Evolutionary conservation across 1,140 invertebrate genomes (phyloP), one percentile per base, ranked within the genome.

Genomic region (Sinonovacula constricta): DNA sequence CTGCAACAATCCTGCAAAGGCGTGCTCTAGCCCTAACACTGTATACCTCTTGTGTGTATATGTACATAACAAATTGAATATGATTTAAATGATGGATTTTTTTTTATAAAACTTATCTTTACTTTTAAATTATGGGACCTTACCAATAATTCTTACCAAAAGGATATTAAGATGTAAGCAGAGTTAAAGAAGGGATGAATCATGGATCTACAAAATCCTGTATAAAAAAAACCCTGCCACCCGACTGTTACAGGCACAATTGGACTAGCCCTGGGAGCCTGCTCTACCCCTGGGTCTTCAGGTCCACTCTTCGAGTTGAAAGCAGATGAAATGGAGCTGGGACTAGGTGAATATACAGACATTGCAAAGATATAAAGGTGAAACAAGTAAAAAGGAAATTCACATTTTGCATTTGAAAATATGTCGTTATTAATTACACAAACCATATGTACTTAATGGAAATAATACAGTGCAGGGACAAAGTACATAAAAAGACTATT

Each of bases 311-410:
- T 96, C 84, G 91, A 93, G 24, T 90, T 97, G 33, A 90, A 91
- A 10, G 65, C 90, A 0, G 94, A 94, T 85, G 93, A 95, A 88
- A 93, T 97, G 89, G 96, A 97, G 91, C 90, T 97, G 10, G 96
- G 96, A 0, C 92, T 96, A 28, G 96, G 96, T 63, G 93, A 85
- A 72, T n/a, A n/a, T n/a, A n/a, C n/a, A n/a, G n/a, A n/a, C n/a
- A n/a, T n/a, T n/a, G n/a, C n/a, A n/a, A n/a, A n/a, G n/a, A n/a
- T n/a, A n/a, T n/a, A n/a, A n/a, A n/a, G n/a, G n/a, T n/a, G n/a
- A n/a, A n/a, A n/a, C n/a, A n/a, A n/a, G n/a, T n/a, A n/a, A n/a
- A n/a, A n/a, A n/a, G n/a, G n/a, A n/a, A n/a, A n/a, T n/a, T n/a
- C n/a, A n/a, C n/a, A n/a, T n/a, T n/a, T n/a, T n/a, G n/a, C n/a